Evolutionary conservation across 1,140 invertebrate genomes (phyloP).

Genomic region (Macrocentrus cingulum): DNA sequence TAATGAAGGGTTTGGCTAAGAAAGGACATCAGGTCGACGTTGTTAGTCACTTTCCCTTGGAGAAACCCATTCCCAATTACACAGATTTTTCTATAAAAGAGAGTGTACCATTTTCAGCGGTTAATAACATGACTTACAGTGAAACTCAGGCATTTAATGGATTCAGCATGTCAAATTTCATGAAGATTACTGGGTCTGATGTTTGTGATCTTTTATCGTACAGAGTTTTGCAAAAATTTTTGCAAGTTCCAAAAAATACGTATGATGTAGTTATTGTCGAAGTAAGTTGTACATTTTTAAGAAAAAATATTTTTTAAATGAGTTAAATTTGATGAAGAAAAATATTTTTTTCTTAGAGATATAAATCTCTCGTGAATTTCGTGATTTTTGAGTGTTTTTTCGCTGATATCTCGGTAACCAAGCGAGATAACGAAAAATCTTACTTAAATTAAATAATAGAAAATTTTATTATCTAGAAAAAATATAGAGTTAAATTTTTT

Average conservation of each 20-base stretch:
- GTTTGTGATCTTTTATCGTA: conserved; percentile 24
- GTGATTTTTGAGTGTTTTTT: too few species aligned
- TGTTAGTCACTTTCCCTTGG: conserved; percentile 47
- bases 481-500: too few species aligned
- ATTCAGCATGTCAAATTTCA: neutral
- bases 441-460: too few species aligned
- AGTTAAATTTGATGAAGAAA: too few species aligned
- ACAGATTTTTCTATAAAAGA: conserved; percentile 40
- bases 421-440: too few species aligned
- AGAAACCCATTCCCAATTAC: conserved; percentile 46
- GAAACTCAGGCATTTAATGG: neutral
- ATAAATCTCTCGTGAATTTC: too few species aligned
- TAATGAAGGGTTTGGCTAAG: conserved; percentile 55
- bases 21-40: conserved; percentile 57
- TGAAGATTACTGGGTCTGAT: neutral
- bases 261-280: conserved; percentile 35
- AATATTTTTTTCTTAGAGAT: too few species aligned
- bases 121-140: conserved; percentile 15
- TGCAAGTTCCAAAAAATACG: conserved; percentile 25
- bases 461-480: too few species aligned
- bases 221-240: conserved; percentile 26
- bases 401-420: too few species aligned
- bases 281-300: conserved; percentile 18
- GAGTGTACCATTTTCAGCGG: neutral
- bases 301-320: too few species aligned